These are phyloP conservation scores for Esox lucius DNA, from an alignment of 2,797 vertebrate genomes.

Conservation along the genomic window DNA sequence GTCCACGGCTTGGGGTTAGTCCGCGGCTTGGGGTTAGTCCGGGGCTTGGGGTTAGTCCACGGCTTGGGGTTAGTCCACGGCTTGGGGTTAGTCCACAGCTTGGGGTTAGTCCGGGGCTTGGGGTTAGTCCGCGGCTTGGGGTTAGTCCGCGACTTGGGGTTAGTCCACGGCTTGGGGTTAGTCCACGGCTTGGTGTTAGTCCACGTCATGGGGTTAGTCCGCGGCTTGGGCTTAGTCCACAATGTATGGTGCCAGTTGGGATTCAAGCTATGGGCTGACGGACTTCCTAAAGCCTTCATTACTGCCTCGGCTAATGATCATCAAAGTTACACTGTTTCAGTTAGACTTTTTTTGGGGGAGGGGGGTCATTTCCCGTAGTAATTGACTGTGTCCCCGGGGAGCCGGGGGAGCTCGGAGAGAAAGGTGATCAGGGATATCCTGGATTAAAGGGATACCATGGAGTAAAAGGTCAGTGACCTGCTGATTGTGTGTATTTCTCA, in stretches of 20 bases:
- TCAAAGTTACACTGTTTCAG: background rate
- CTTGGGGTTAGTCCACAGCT: too few species aligned
- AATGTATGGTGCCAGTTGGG: background rate
- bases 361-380: background rate
- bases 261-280: background rate
- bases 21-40: too few species aligned
- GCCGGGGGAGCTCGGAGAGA: background rate
- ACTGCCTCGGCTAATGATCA: background rate
- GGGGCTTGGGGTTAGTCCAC: background rate
- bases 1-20: too few species aligned
- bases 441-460: slow-evolving; percentile 47
- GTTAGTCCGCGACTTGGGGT: too few species aligned
- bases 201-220: too few species aligned
- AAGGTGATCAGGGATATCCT: background rate
- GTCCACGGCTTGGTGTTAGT: too few species aligned
- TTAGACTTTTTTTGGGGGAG: background rate
- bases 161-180: too few species aligned
- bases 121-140: too few species aligned
- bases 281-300: background rate
- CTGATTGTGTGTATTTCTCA: background rate
- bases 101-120: too few species aligned
- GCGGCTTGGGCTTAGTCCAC: too few species aligned
- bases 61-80: too few species aligned
- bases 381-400: background rate
- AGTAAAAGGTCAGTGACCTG: slow-evolving; percentile 4